A percentile compares a stretch with the other conserved stretches of the same genome.
These are phyloP conservation scores for Gymnarchus niloticus DNA, from an alignment of 2,113 vertebrate species.

Conservation along the genomic window DNA sequence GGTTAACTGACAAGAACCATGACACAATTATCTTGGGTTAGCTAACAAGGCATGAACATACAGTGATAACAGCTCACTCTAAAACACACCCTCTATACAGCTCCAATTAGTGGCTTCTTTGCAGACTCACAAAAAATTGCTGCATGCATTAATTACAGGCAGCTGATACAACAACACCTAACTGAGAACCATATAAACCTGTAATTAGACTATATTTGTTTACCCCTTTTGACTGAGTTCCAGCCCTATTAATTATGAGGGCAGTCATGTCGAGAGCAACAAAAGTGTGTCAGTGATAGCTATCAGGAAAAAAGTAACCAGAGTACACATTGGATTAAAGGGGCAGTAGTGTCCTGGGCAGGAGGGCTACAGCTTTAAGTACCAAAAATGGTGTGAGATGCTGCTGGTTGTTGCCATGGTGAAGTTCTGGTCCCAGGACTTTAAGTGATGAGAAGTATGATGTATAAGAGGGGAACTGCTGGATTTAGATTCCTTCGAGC, in stretches of 20 bases:
- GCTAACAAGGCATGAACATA: neutral
- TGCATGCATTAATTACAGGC: neutral
- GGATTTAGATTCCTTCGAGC: neutral
- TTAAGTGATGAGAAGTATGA: neutral
- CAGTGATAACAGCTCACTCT: neutral
- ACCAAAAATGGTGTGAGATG: neutral
- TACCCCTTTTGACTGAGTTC: neutral
- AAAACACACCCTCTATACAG: neutral
- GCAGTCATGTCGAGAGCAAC: neutral
- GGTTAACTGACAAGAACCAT: neutral
- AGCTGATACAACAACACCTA: conserved; percentile 8
- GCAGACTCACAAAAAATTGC: neutral
- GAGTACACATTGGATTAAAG: neutral
- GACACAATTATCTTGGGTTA: neutral
- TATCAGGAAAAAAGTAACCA: neutral
- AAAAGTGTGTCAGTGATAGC: neutral
- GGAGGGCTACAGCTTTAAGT: neutral
- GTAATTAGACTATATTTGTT: conserved; percentile 8
- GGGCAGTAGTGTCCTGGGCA: neutral
- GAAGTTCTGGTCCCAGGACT: neutral
- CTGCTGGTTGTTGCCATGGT: neutral
- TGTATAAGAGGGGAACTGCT: neutral
- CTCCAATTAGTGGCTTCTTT: neutral
- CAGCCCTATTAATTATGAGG: neutral
- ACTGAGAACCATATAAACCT: neutral